These are phyloP conservation scores for Noturus placidus DNA, from an alignment of 2,113 vertebrate genomes.

Conservation along the genomic window DNA sequence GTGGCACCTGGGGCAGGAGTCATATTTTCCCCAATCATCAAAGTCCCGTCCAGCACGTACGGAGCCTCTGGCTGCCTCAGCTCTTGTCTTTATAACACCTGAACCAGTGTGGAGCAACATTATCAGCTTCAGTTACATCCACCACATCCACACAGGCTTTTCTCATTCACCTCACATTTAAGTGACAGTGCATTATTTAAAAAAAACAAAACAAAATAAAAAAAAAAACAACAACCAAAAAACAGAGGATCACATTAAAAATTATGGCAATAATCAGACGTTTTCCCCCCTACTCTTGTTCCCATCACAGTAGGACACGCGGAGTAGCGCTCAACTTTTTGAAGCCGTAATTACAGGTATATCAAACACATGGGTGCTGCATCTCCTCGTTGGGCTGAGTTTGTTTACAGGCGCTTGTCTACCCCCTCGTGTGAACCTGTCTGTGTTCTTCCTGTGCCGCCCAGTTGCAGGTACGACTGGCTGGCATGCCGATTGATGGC, in stretches of 20 bases:
- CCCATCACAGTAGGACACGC: conserved; percentile 47
- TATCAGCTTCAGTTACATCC: conserved; percentile 47
- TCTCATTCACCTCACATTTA: conserved; percentile 3
- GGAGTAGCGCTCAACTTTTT: conserved; percentile 58
- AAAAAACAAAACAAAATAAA: no score
- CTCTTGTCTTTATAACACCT: conserved; percentile 47
- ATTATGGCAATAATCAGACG: conserved; percentile 48
- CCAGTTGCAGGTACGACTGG: conserved; percentile 71
- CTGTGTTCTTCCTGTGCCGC: conserved; percentile 68
- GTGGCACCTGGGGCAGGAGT: conserved; percentile 51
- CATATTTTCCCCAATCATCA: conserved; percentile 51
- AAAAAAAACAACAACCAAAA: conserved; percentile 14
- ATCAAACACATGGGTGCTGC: conserved; percentile 55
- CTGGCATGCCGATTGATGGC: conserved; percentile 66
- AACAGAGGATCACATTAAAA: conserved; percentile 38
- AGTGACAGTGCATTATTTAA: conserved; percentile 3
- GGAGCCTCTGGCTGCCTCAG: conserved; percentile 42
- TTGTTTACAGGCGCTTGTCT: conserved; percentile 72
- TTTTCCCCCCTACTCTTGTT: conserved; percentile 47
- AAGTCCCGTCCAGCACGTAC: conserved; percentile 44
- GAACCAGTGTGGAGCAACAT: conserved; percentile 54
- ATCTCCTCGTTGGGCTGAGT: conserved; percentile 51
- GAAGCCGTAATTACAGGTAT: conserved; percentile 58
- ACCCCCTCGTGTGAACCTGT: conserved; percentile 69
- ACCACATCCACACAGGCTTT: conserved; percentile 19